Conservation (phyloP, 2,888 invertebrate genomes). For the Chalcis sispes region DNA sequence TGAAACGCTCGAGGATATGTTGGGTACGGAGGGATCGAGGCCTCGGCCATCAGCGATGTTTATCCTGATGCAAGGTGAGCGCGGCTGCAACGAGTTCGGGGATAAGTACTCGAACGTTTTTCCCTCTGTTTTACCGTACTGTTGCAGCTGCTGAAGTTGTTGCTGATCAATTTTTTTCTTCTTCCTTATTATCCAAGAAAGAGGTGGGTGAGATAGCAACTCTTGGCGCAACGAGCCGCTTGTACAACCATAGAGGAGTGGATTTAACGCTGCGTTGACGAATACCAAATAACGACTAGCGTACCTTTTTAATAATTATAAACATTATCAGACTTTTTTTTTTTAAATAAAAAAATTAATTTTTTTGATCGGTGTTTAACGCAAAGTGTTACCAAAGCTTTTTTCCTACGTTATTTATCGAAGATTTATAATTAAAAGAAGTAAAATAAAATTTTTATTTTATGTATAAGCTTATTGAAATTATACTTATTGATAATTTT, state of each 20-base stretch:
- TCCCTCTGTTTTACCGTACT: slow-evolving; percentile 27
- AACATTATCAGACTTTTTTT: too few relatives aligned
- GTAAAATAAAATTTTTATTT: too few relatives aligned
- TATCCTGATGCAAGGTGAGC: slow-evolving; percentile 60
- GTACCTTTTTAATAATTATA: too few relatives aligned
- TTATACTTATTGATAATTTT: too few relatives aligned
- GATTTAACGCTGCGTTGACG: slow-evolving; percentile 85
- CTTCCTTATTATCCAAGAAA: slow-evolving; percentile 62
- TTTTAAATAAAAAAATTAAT: too few relatives aligned
- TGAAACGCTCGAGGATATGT: slow-evolving; percentile 54
- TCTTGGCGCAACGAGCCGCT: slow-evolving; percentile 84
- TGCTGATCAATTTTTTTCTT: slow-evolving; percentile 30
- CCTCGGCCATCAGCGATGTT: slow-evolving; percentile 36
- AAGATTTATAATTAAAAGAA: too few relatives aligned
- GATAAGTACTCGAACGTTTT: too few relatives aligned
- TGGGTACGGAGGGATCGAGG: slow-evolving; percentile 54
- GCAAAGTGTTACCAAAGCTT: too few relatives aligned
- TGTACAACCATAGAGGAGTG: slow-evolving; percentile 86
- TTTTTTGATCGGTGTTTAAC: too few relatives aligned
- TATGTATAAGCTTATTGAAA: too few relatives aligned
- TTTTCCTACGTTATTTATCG: too few relatives aligned
- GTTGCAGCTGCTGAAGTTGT: slow-evolving; percentile 13
- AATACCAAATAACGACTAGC: slow-evolving; percentile 83
- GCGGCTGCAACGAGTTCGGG: slow-evolving; percentile 59
- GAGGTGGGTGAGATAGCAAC: slow-evolving; percentile 74